phyloP scores from a whole-genome alignment of 2,888 invertebrate genomes.

The Conchocele bisecta region DNA sequence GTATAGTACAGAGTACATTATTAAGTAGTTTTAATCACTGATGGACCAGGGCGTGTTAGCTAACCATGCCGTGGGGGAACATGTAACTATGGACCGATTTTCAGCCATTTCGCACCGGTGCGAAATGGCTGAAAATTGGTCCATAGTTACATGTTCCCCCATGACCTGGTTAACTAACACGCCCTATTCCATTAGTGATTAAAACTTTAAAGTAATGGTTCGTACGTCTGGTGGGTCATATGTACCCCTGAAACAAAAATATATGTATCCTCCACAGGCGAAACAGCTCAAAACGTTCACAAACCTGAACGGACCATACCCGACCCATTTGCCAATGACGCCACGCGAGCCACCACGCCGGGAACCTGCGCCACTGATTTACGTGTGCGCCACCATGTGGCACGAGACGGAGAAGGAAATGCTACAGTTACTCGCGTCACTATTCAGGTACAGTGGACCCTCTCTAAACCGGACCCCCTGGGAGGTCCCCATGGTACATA shows the following conservation, averaged over 20 bases:
- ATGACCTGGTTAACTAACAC: too few relatives aligned
- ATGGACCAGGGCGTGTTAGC: too few relatives aligned
- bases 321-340: slow-evolving; percentile 44
- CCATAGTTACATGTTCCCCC: too few relatives aligned
- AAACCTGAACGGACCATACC: slow-evolving; percentile 46
- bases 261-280: background rate
- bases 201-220: background rate
- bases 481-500: too few relatives aligned
- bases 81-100: too few relatives aligned
- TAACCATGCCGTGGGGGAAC: too few relatives aligned
- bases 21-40: too few relatives aligned
- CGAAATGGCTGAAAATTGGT: too few relatives aligned
- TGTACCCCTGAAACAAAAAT: background rate
- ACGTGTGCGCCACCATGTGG: slow-evolving; percentile 83
- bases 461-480: too few relatives aligned
- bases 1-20: too few relatives aligned
- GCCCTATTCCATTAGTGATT: background rate
- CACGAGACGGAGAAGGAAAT: slow-evolving; percentile 82
- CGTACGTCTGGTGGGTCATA: background rate
- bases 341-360: slow-evolving; percentile 58
- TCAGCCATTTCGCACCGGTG: too few relatives aligned
- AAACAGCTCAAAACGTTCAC: slow-evolving; percentile 16
- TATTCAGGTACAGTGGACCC: slow-evolving; percentile 75
- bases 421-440: slow-evolving; percentile 80
- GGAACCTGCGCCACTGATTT: slow-evolving; percentile 78